Conservation (phyloP, 2,888 invertebrate species). For the Callyntrura sp. region DNA sequence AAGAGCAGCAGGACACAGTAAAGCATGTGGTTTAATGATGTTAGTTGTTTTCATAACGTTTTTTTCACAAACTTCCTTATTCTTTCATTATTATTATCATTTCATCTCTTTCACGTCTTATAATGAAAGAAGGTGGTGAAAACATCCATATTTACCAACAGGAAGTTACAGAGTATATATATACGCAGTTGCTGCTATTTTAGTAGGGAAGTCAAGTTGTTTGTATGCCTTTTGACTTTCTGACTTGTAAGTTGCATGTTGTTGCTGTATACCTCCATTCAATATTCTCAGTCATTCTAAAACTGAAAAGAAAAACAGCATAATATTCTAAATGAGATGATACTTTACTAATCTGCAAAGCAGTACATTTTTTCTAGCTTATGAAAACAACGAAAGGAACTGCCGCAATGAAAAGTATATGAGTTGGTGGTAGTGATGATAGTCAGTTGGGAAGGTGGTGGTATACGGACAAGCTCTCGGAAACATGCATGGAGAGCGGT, state of each 20-base stretch:
- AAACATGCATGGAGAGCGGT: constrained; percentile 5
- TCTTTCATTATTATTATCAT: constrained; percentile 32
- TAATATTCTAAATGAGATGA: neutral
- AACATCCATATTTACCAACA: constrained; percentile 20
- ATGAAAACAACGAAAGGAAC: neutral
- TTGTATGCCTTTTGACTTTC: neutral
- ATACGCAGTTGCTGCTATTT: neutral
- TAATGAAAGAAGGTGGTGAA: constrained; percentile 10
- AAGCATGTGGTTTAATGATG: constrained; percentile 56
- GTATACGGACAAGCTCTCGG: neutral
- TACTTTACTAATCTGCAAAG: constrained; percentile 21
- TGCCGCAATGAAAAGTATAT: constrained; percentile 29
- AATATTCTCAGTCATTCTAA: neutral
- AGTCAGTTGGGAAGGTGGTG: neutral
- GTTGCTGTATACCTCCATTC: neutral
- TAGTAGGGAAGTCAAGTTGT: neutral
- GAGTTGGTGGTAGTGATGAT: constrained; percentile 32
- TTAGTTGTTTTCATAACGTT: constrained; percentile 56
- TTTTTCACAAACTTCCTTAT: constrained; percentile 40
- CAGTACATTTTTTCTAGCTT: constrained; percentile 17
- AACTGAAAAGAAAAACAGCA: neutral
- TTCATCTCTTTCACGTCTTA: constrained; percentile 9
- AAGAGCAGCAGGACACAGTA: constrained; percentile 25
- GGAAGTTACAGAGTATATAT: neutral
- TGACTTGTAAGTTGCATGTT: neutral